Base-by-base conservation (phyloP, 2,888 invertebrate species). In the Leptarthrus brevirostris region DNA sequence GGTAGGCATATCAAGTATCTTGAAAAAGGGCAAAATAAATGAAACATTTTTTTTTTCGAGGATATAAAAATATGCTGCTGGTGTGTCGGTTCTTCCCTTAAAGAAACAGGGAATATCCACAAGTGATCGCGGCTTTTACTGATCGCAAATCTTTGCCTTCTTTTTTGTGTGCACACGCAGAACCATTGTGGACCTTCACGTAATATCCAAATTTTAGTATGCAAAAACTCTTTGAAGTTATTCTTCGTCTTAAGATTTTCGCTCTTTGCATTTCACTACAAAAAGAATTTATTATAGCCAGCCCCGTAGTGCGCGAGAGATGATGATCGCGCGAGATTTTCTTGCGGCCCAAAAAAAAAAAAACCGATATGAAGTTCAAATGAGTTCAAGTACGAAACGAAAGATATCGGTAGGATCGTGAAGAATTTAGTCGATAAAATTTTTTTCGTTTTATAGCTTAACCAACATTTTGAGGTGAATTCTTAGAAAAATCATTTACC, bases 361-460 rank as follows among this genome's bases (percentile, higher is more conserved):
- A 40, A 40, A 40, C 3, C 36, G 36, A 34, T 12, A 12, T 58
- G 34, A 58, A 12, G 58, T 34, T 58, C 58, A 58, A 58, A 36
- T 36, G 58, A 58, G 58, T 58, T 58, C 58, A 58, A 58, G 58
- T 34, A 36, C 58, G 58, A 58, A 58, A 34, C 56, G 16, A 16
- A 30, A 53, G 56, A 30, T 30, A 18, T 58, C 18, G 58, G 34
- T 18, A n/a, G 12, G 58, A 20, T 58, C 58, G 58, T 58, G 58
- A 36, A 20, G 58, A 58, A 58, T 36, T 58, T 36, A 58, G 36
- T 36, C 36, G 58, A 58, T 58, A 58, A 34, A 58, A 40, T 40
- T 40, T 40, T 40, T 6, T 40, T 34, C 18, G 16, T 30, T 26
- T 36, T 36, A 5, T n/a, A 16, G 20, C 6, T 49, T 49, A 26